These are phyloP conservation scores for Eulithis prunata DNA, from an alignment of 2,888 invertebrate species.

Conservation along the genomic window DNA sequence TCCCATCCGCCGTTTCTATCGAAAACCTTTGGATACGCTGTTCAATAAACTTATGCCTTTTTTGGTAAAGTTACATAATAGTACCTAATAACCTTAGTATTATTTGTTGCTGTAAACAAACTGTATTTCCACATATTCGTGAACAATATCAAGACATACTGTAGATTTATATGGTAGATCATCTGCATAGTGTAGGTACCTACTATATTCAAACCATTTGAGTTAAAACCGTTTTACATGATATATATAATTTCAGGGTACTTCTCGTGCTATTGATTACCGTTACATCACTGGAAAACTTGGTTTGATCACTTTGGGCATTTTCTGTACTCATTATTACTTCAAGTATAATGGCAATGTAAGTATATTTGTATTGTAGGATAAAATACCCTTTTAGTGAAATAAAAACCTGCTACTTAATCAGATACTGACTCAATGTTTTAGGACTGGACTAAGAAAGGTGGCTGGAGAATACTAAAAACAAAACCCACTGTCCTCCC, in stretches of 20 bases:
- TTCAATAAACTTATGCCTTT: conserved; percentile 83
- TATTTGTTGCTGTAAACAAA: conserved; percentile 28
- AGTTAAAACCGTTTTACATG: neutral
- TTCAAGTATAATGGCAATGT: conserved; percentile 92
- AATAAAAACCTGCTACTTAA: too few relatives aligned
- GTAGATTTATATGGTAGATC: too few relatives aligned
- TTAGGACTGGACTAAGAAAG: conserved; percentile 91
- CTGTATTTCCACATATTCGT: neutral
- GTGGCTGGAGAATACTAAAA: conserved; percentile 87
- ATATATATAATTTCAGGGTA: conserved; percentile 80
- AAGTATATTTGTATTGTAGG: conserved; percentile 55
- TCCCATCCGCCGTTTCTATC: conserved; percentile 90
- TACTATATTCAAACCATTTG: too few relatives aligned
- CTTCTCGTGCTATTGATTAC: conserved; percentile 77
- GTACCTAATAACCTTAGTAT: conserved; percentile 38
- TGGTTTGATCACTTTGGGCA: conserved; percentile 72
- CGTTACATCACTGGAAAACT: conserved; percentile 87
- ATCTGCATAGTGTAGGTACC: too few relatives aligned
- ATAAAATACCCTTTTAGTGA: neutral
- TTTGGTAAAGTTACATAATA: conserved; percentile 86
- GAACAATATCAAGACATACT: too few relatives aligned
- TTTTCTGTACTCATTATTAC: conserved; percentile 88
- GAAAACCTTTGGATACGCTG: conserved; percentile 88
- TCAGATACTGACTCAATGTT: conserved; percentile 32
- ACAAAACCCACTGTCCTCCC: conserved; percentile 85